Base-by-base conservation (phyloP, 2,888 invertebrate genomes). In the Carabus problematicus region DNA sequence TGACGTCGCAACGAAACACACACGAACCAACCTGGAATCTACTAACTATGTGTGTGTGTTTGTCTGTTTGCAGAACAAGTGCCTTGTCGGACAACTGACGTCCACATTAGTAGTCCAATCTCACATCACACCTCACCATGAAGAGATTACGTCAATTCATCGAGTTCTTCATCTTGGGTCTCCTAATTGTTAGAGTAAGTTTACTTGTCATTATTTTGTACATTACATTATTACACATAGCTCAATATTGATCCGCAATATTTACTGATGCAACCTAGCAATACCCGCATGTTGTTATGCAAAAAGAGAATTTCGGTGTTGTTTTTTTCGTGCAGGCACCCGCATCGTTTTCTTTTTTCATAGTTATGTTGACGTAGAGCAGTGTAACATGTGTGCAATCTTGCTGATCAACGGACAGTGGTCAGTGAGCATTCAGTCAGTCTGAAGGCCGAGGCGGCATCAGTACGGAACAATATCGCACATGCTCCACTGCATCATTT, bases 141-240 rank as follows among this genome's bases (percentile, higher is more conserved):
- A 67, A 67, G 42, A 59, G 67, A 60, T 52, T 67, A 41, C 67
- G 52, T 18, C 67, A 67, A 52, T 67, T 67, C 12, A 60, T 67
- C 12, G 67, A 29, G 12, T 49, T 60, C 54, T 67, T 67, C 59
- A 43, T 67, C 14, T 19, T 67, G 41, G 67, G 67, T 41, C 60
- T 67, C 45, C 54, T 67, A 18, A 67, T 43, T 60, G 43, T 67
- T 67, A 49, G 54, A 60, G 67, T 67, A 67, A 59, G 66, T 19
- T 63, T 40, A 47, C n/a, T 14, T 47, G 19, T 18, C 8, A 18
- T 14, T 49, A 9, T 12, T 49, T 12, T 49, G 16, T 52, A 7
- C 12, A 49, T 16, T n/a, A 52, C 9, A 18, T 16, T 16, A 52
- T 1, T 52, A 52, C 19, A 16, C 16, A 52, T 18, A 16, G 9